Percentiles rank a stretch among this genome's conserved stretches.
Conservation (phyloP, 2,888 invertebrate genomes). For the Acanthosepion pharaonis region DNA sequence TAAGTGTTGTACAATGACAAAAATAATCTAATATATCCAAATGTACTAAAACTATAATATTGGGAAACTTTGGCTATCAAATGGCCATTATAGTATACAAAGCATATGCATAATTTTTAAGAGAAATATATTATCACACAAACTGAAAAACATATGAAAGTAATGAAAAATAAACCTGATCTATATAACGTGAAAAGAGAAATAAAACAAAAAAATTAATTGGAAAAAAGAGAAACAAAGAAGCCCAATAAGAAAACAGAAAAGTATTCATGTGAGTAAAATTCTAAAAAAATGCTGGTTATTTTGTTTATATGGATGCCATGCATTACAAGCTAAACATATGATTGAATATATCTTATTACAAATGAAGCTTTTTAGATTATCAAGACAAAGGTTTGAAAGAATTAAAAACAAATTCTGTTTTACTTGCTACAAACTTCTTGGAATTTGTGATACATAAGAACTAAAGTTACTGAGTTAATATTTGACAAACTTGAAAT, state of each 20-base stretch:
- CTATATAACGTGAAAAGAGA: not conserved
- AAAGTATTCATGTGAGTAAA: not conserved
- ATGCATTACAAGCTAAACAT: no score
- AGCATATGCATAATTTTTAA: not conserved
- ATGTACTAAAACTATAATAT: not conserved
- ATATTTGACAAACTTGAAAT: not conserved
- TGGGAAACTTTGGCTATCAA: not conserved
- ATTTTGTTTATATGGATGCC: no score
- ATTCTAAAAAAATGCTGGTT: no score
- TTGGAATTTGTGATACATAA: not conserved
- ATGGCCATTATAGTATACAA: not conserved
- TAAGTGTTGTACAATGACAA: not conserved
- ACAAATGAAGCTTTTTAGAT: no score
- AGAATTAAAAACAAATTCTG: no score
- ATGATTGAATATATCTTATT: no score
- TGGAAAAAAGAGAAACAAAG: not conserved
- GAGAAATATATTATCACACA: not conserved
- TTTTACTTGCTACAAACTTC: not conserved
- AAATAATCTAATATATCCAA: not conserved
- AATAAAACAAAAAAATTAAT: not conserved
- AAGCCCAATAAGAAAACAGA: not conserved
- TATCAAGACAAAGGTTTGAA: no score
- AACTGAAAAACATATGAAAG: not conserved
- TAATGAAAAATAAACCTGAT: not conserved
- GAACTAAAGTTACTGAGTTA: not conserved